These are phyloP conservation scores for Drosophila nr. perissopoda DNA, from an alignment of 2,888 invertebrate genomes.

Conservation along the genomic window DNA sequence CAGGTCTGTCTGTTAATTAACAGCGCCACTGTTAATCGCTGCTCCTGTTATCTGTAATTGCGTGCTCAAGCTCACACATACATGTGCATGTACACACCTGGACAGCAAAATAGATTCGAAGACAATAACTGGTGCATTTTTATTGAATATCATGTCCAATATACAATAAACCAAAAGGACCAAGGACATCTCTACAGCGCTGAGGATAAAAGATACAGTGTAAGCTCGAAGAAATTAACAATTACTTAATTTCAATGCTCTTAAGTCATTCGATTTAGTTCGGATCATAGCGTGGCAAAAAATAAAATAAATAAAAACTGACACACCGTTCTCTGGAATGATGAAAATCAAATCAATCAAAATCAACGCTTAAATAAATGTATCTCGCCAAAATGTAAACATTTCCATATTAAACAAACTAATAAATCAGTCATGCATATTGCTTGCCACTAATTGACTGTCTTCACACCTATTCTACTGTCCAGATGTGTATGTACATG, in stretches of 20 bases:
- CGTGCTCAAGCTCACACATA: neutral
- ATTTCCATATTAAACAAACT: neutral
- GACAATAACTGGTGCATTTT: neutral
- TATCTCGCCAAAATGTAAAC: neutral
- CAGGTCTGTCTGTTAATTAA: neutral
- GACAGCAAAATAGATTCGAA: neutral
- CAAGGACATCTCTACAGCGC: too few relatives aligned
- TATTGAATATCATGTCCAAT: neutral
- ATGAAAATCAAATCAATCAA: neutral
- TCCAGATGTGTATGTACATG: neutral
- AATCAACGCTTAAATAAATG: neutral
- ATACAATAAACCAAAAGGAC: neutral
- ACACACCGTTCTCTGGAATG: neutral
- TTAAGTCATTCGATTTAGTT: neutral
- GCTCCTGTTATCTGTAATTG: neutral
- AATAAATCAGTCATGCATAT: neutral
- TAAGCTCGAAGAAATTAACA: too few relatives aligned
- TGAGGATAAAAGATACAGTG: too few relatives aligned
- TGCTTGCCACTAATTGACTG: neutral
- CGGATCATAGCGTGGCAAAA: neutral
- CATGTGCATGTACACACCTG: neutral
- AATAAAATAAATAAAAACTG: neutral
- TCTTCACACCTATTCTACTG: neutral
- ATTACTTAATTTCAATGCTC: neutral
- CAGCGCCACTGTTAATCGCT: conserved; percentile 2